Conservation (phyloP, 2,113 vertebrate genomes). For the Catharus minimus region DNA sequence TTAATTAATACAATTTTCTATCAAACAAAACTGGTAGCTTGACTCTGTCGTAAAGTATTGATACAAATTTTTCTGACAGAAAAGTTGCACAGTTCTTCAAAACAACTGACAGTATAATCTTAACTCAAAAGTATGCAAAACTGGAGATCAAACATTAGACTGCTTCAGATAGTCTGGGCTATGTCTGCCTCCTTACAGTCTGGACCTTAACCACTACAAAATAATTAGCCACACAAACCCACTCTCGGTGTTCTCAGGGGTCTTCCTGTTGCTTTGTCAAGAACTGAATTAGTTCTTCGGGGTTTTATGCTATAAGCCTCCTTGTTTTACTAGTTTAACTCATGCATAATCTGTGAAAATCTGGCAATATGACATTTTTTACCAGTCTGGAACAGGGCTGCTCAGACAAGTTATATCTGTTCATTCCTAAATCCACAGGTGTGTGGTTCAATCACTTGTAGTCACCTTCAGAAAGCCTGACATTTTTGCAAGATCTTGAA, state of each 20-base stretch:
- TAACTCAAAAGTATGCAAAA: background rate
- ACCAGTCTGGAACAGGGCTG: background rate
- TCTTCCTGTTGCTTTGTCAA: background rate
- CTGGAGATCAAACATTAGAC: background rate
- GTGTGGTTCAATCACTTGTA: fast-evolving
- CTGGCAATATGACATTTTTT: background rate
- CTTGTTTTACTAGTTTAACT: background rate
- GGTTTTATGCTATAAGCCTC: background rate
- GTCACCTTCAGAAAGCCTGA: background rate
- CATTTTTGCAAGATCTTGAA: background rate
- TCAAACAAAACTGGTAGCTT: background rate
- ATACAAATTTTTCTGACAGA: background rate
- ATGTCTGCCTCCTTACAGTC: background rate
- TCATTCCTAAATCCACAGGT: background rate
- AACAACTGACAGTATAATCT: background rate
- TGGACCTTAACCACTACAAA: background rate
- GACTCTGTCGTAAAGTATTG: background rate
- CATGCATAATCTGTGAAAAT: background rate
- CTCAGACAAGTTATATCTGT: background rate
- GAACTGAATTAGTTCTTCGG: background rate
- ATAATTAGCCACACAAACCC: background rate
- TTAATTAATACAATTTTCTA: background rate
- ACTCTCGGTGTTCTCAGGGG: too few relatives aligned
- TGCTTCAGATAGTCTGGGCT: background rate
- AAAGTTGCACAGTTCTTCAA: background rate